Conservation (phyloP, 1,140 invertebrate species). For the Bombus soroeensis region DNA sequence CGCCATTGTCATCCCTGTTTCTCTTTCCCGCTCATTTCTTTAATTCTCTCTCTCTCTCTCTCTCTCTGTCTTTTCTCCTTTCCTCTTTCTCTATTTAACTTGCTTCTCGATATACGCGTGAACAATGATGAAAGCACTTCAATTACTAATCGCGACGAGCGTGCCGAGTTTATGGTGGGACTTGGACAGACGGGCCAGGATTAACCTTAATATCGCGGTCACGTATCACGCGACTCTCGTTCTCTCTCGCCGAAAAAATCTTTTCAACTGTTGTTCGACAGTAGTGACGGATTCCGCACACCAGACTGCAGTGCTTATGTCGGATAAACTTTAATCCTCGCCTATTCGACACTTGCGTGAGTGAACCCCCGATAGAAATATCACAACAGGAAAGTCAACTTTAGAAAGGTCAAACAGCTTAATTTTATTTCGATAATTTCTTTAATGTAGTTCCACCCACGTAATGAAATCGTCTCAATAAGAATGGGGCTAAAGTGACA, state of each 20-base stretch:
- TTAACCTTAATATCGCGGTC: slow-evolving; percentile 53
- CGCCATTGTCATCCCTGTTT: background rate
- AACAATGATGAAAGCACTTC: slow-evolving; percentile 36
- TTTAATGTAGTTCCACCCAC: background rate
- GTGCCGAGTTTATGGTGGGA: slow-evolving; percentile 43
- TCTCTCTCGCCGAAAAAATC: slow-evolving; percentile 39
- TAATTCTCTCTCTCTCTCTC: background rate
- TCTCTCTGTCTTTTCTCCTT: background rate
- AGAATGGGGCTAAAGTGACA: background rate
- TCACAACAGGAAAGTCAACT: background rate
- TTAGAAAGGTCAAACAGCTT: background rate
- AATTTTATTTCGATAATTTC: background rate
- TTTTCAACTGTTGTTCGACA: slow-evolving; percentile 16
- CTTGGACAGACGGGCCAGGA: slow-evolving; percentile 48
- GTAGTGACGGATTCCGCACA: slow-evolving; percentile 6
- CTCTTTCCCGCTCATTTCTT: background rate
- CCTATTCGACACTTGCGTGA: slow-evolving; percentile 17
- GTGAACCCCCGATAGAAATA: slow-evolving; percentile 12
- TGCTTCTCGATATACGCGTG: slow-evolving; percentile 26
- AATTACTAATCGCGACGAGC: slow-evolving; percentile 48
- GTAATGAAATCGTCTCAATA: background rate
- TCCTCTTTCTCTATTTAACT: background rate
- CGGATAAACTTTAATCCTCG: slow-evolving; percentile 43
- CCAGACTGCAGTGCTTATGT: slow-evolving; percentile 45
- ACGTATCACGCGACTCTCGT: slow-evolving; percentile 36